Evolutionary conservation across 1,140 invertebrate genomes (phyloP), one percentile per base, ranked within the genome.

Genomic region (Acromyrmex heyeri): DNA sequence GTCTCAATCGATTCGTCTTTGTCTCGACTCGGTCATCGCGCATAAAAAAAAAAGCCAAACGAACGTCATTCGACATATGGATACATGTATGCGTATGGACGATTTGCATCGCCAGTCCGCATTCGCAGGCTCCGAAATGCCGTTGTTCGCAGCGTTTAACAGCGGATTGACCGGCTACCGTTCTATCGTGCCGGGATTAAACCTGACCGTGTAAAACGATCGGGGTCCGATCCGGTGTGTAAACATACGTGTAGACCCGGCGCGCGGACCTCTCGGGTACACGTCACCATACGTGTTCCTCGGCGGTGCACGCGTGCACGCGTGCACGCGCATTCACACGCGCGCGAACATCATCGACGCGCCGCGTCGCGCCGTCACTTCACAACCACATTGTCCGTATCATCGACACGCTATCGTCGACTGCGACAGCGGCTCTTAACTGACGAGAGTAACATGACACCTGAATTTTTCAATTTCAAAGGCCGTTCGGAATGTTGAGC

Each of bases 241-340:
- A 86, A 82, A 86, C 86, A 88, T 85, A 82, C 85, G 70, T 88
- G 87, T 82, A 88, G 77, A 81, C 21, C 67, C 44, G 48, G 64
- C 18, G 64, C 30, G 18, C 64, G 64, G 65, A 24, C 48, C 64
- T 82, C 64, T 82, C 50, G 67, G 85, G 65, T 81, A 83, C 69
- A 61, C 79, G 79, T 69, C 61, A 86, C 48, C 61, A 18, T 72
- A 64, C 44, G 48, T 61, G 30, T 55, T 21, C 30, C 30, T 34
- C 50, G 65, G 4, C 14, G 53, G 14, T 34, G 59, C 77, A 55
- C 65, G 57, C 61, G 81, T 85, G 81, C n/a, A 61, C 50, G 70
- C 69, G 44, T 59, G n/a, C 65, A 27, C 38, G 38, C 21, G 24
- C 30, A 30, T 30, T 30, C 30, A 34, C 27, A 3, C 27, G 27